A percentile compares a stretch with the other conserved stretches of the same genome.
Evolutionary conservation across 2,797 vertebrate species (phyloP).

Genomic region (Acrossocheilus wenchowensis): DNA sequence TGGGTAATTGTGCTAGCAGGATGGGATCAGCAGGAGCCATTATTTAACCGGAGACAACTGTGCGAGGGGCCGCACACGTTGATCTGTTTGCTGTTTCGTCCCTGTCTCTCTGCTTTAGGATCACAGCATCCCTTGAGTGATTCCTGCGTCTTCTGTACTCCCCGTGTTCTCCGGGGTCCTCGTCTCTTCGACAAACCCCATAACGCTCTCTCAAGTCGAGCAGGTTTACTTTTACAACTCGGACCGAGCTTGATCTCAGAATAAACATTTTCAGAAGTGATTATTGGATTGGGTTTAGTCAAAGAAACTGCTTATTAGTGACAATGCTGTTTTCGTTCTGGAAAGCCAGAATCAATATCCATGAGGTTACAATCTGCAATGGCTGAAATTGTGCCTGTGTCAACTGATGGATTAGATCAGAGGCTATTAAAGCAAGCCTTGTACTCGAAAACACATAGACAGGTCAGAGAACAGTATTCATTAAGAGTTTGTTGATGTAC

Average conservation of each 20-base stretch:
- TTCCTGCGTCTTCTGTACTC: conserved; percentile 38
- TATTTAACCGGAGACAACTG: conserved; percentile 68
- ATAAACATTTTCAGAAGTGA: conserved; percentile 27
- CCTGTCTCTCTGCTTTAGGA: conserved; percentile 64
- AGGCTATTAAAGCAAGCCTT: conserved; percentile 40
- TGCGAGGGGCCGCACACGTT: conserved; percentile 58
- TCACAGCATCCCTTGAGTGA: conserved; percentile 52
- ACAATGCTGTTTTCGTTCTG: conserved; percentile 4
- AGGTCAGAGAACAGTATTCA: conserved; percentile 13
- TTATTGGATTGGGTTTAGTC: conserved; percentile 29
- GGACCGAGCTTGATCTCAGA: neutral
- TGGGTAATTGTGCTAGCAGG: conserved; percentile 69
- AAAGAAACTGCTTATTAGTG: conserved; percentile 33
- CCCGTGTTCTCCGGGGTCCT: conserved; percentile 31
- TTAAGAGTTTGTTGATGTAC: conserved; percentile 21
- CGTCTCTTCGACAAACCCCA: conserved; percentile 8
- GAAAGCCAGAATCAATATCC: conserved; percentile 35
- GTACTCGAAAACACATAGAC: neutral
- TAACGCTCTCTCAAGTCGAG: neutral
- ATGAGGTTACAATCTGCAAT: conserved; percentile 27
- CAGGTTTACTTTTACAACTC: neutral
- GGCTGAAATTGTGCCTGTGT: conserved; percentile 15
- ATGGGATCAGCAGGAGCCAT: conserved; percentile 69
- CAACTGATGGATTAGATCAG: conserved; percentile 13
- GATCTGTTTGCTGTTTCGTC: conserved; percentile 66